A percentile compares a stretch with the other conserved stretches of the same genome.
phyloP scores from a whole-genome alignment of 53 echinoderm and acorn worm species.

The Temnopleurus reevesii region DNA sequence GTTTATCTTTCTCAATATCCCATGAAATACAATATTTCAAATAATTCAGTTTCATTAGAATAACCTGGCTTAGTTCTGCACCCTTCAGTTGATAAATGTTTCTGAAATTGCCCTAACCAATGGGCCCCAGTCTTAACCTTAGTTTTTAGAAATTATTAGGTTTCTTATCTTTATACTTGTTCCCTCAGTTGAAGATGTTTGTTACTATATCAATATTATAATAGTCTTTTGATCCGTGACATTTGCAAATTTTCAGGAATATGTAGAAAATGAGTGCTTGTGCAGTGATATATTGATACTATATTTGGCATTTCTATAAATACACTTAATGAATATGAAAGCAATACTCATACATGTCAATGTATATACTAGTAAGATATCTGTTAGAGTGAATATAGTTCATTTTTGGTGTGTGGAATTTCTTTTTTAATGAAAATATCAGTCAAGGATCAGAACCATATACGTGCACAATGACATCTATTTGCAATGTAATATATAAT shows the following conservation, averaged over 20 bases:
- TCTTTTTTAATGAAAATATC: not conserved
- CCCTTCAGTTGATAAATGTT: not conserved
- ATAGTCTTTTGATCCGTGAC: not conserved
- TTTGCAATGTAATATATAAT: not conserved
- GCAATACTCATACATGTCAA: conserved; percentile 16
- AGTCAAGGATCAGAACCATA: not conserved
- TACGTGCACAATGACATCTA: not conserved
- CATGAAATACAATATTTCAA: not conserved
- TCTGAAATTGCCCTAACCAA: not conserved
- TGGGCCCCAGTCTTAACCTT: not conserved
- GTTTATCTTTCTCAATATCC: not conserved
- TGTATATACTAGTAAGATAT: not conserved
- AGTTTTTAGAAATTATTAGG: not conserved
- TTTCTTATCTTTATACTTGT: not conserved
- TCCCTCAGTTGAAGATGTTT: not conserved
- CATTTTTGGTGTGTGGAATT: conserved; percentile 32
- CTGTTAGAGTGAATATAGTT: conserved; percentile 10
- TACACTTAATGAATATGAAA: not conserved
- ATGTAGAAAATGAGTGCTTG: conserved; percentile 25
- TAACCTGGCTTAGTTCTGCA: not conserved
- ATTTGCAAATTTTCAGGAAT: conserved; percentile 22
- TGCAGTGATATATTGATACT: conserved; percentile 33
- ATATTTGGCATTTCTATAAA: conserved; percentile 1
- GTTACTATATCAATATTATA: not conserved
- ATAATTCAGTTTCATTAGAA: not conserved